These are phyloP conservation scores for Reticulitermes lucifugus DNA, from an alignment of 2,888 invertebrate genomes.

Conservation along the genomic window DNA sequence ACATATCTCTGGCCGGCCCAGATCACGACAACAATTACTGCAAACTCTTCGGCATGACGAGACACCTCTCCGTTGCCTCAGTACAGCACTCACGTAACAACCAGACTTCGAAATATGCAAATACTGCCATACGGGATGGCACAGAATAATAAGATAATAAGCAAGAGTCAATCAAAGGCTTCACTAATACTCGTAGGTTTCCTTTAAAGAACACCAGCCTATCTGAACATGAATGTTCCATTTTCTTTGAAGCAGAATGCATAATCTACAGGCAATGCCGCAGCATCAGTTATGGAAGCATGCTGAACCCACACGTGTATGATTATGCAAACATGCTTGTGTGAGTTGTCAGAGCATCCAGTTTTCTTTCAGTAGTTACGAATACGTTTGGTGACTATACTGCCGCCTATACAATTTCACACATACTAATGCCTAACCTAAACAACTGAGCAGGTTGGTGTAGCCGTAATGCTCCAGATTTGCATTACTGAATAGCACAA, in stretches of 20 bases:
- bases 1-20: too few relatives aligned
- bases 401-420: not conserved
- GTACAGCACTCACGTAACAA: not conserved
- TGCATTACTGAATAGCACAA: too few relatives aligned
- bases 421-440: not conserved
- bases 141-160: not conserved
- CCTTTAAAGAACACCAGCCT: not conserved
- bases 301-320: not conserved
- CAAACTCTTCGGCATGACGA: too few relatives aligned
- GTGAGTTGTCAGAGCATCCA: not conserved
- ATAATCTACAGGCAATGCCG: not conserved
- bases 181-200: not conserved
- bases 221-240: not conserved
- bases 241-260: slow-evolving; percentile 3
- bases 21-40: too few relatives aligned
- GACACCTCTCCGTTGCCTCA: too few relatives aligned
- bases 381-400: not conserved
- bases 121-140: not conserved
- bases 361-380: not conserved
- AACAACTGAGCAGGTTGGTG: too few relatives aligned
- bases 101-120: not conserved
- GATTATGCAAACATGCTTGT: not conserved
- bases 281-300: not conserved
- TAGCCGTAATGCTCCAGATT: too few relatives aligned
- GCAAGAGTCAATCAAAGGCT: not conserved